Conservation (phyloP, 2,113 vertebrate species). For the Sinosuthora webbiana region DNA sequence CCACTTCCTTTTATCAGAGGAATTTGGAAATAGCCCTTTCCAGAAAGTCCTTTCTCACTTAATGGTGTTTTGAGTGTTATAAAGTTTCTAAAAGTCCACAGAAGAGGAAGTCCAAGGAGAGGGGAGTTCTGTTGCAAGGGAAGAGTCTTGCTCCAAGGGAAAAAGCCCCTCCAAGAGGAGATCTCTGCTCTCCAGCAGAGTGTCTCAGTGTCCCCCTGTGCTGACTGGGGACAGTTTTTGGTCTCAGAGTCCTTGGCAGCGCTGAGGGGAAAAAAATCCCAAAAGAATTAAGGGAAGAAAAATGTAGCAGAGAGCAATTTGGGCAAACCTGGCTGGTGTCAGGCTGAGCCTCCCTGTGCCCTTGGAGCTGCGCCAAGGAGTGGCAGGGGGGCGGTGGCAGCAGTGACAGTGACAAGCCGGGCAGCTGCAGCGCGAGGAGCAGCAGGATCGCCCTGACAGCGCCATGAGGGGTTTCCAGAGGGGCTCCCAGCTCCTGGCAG, state of each 20-base stretch:
- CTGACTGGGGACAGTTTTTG: neutral
- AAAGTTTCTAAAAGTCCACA: neutral
- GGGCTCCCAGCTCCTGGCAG: conserved; percentile 39
- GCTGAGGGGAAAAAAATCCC: accelerated
- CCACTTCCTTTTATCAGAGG: neutral
- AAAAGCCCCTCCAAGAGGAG: neutral
- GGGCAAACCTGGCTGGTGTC: neutral
- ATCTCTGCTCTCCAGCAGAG: neutral
- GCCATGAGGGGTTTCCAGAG: conserved; percentile 47
- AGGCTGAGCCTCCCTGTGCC: neutral
- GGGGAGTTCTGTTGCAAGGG: neutral
- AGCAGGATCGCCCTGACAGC: neutral
- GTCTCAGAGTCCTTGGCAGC: neutral
- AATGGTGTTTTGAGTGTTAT: accelerated
- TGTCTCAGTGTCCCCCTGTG: accelerated
- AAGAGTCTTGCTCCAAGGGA: neutral
- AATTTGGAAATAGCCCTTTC: neutral
- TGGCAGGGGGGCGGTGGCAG: neutral
- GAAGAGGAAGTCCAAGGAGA: neutral
- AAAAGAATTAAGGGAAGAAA: neutral
- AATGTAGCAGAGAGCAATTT: accelerated
- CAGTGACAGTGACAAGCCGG: neutral
- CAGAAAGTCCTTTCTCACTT: neutral
- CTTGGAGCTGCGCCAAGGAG: neutral
- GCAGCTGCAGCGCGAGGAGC: conserved; percentile 6